Evolutionary conservation across 2,797 vertebrate genomes (phyloP), one percentile per base, ranked within the genome.

Genomic region (Platyrinchus mystaceus): DNA sequence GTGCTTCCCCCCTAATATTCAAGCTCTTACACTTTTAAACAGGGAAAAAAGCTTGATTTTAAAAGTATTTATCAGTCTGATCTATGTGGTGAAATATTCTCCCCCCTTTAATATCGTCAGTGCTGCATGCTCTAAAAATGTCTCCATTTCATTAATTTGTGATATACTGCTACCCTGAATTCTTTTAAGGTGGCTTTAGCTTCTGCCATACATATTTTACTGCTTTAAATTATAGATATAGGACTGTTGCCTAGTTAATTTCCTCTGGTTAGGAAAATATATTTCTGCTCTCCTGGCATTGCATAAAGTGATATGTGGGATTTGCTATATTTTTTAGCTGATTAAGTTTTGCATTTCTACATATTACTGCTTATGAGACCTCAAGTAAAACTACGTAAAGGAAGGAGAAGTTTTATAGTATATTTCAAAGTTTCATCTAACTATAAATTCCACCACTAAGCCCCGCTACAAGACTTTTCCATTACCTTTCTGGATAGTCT

Each of bases 91-190:
- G 66, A 96, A 96, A 92, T 95, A 93, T 59, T 66, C 63, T 87
- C 18, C 24, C 19, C 53, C 37, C 47, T 94, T 84, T 77, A 96
- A 89, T 81, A 87, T 59, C 36, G 12, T 83, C 92, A 78, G 87
- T 46, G 59, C 90, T 78, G 55, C 94, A 58, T 88, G 90, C 88
- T 97, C 89, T 95, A 94, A 96, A 93, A 94, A 94, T 82, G 96
- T 95, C 96, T 94, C 76, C 59, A 77, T 96, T 97, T 97, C 93
- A 96, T 97, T 97, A 96, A 96, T 94, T 96, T 91, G 90, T 96
- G 94, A 95, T 90, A 95, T 89, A 81, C 75, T 87, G 81, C 96
- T 95, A 94, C 77, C 69, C 91, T 95, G 90, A 92, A 96, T 95
- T 96, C 91, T 94, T 95, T 94, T 92, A 94, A 94, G 88, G 93